Evolutionary conservation across 2,797 vertebrate species (phyloP).

Genomic region (Carcharodon carcharias): DNA sequence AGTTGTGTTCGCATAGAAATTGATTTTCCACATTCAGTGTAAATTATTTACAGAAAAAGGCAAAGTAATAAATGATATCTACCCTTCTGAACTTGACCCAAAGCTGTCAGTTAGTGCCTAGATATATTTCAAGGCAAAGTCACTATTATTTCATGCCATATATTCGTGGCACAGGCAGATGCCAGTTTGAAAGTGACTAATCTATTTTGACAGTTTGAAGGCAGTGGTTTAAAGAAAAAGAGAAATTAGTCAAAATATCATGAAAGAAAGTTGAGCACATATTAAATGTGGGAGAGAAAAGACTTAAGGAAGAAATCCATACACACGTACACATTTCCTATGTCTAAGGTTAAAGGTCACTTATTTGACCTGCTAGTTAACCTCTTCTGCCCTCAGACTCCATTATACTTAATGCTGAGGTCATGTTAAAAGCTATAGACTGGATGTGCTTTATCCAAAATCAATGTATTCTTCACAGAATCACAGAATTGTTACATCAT

Average conservation of each 20-base stretch:
- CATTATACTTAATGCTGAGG: slow-evolving; percentile 56
- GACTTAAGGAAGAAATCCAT: slow-evolving; percentile 41
- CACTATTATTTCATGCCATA: neutral
- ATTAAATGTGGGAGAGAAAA: slow-evolving; percentile 31
- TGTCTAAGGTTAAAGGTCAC: slow-evolving; percentile 50
- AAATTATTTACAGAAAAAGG: slow-evolving; percentile 28
- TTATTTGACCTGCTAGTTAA: slow-evolving; percentile 54
- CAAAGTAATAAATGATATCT: slow-evolving; percentile 20
- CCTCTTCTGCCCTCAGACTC: slow-evolving; percentile 50
- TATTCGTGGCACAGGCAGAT: neutral
- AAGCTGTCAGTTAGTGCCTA: slow-evolving; percentile 20
- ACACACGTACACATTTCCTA: slow-evolving; percentile 44
- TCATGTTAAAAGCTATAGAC: slow-evolving; percentile 57
- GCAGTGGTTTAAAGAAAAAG: neutral
- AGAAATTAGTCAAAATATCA: slow-evolving; percentile 12
- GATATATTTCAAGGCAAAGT: slow-evolving; percentile 23
- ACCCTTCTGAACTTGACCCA: slow-evolving; percentile 24
- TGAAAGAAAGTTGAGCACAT: neutral
- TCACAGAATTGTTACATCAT: neutral
- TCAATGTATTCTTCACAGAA: slow-evolving; percentile 46
- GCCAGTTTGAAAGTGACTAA: neutral
- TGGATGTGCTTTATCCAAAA: slow-evolving; percentile 52
- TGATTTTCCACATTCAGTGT: neutral
- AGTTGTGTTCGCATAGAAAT: neutral
- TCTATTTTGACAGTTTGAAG: slow-evolving; percentile 27